phyloP scores from a whole-genome alignment of 2,113 vertebrate species.

The Mormoops blainvillei region DNA sequence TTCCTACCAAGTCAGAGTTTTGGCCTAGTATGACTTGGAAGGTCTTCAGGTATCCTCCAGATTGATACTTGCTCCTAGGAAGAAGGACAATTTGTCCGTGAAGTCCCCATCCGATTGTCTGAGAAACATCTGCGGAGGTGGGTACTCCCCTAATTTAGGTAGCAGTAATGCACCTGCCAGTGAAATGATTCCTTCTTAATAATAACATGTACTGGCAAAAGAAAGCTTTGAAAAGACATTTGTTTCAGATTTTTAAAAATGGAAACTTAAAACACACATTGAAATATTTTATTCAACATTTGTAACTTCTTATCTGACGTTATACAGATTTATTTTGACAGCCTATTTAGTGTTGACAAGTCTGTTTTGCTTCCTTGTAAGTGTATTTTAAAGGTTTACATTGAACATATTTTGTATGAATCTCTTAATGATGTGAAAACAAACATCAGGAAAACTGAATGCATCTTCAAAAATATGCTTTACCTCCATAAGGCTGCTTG shows the following conservation, averaged over 20 bases:
- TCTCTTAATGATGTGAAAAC: slow-evolving; percentile 15
- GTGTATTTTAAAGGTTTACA: slow-evolving; percentile 37
- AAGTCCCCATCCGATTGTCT: slow-evolving; percentile 61
- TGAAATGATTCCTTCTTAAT: slow-evolving; percentile 48
- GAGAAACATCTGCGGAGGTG: slow-evolving; percentile 60
- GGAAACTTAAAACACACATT: neutral
- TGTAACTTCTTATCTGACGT: slow-evolving; percentile 32
- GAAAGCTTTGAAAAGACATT: neutral
- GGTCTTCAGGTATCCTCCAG: slow-evolving; percentile 51
- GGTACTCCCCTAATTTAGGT: slow-evolving; percentile 33
- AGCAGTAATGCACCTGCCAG: neutral
- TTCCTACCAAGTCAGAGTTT: neutral
- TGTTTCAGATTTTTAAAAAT: slow-evolving; percentile 4
- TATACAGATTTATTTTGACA: slow-evolving; percentile 57
- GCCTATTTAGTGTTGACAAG: neutral
- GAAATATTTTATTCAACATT: neutral
- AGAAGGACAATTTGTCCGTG: slow-evolving; percentile 61
- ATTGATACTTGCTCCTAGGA: slow-evolving; percentile 58
- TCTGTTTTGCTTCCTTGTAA: slow-evolving; percentile 15
- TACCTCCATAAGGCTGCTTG: neutral
- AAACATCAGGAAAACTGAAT: slow-evolving; percentile 23
- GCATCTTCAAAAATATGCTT: slow-evolving; percentile 6
- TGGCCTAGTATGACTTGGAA: slow-evolving; percentile 45
- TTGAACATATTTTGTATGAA: slow-evolving; percentile 29
- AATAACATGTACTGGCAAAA: neutral